Base-by-base conservation (phyloP, 2,797 vertebrate genomes). In the Serranus cabrilla region DNA sequence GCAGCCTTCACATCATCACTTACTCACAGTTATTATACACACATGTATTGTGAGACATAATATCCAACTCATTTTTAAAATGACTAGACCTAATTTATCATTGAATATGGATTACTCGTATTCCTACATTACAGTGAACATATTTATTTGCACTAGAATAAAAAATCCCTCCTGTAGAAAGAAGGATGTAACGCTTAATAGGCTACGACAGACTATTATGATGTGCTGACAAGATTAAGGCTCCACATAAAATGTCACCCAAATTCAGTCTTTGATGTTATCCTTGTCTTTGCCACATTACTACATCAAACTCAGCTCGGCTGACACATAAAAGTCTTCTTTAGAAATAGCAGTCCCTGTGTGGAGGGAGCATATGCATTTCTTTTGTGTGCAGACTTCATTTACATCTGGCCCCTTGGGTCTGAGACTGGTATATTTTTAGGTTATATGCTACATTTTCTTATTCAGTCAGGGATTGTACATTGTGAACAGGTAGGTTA, bases 221-320 rank as follows among this genome's bases (percentile, higher is more conserved):
- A 88, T 88, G 62, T 52, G 58, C 76, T 82, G 84, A 84, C 71
- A 71, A 91, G 84, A 91, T 87, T 80, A 89, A 60, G 76, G 59
- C 57, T 69, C 59, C 57, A 60, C 67, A 65, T 71, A 71, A 87
- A 88, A 89, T 71, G 68, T 76, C 71, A 66, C 63, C 76, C 67
- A 78, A 78, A 89, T 66, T 80, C 72, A 51, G 47, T 27, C 71
- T 91, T 87, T 91, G 87, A 90, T 91, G 85, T 82, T 76, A 77
- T 85, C 84, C 81, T 71, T 71, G 51, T 78, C 74, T 84, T 80
- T 64, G 55, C 58, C 66, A 73, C 74, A 50, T 45, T 52, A 68
- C 68, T 23, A 69, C 81, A 82, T 87, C 81, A 86, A 82, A 74
- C 62, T 60, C 51, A 18, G 20, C 80, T 79, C 65, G 52, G 80